phyloP scores from a whole-genome alignment of 2,888 invertebrate genomes.

The Patella pellucida region DNA sequence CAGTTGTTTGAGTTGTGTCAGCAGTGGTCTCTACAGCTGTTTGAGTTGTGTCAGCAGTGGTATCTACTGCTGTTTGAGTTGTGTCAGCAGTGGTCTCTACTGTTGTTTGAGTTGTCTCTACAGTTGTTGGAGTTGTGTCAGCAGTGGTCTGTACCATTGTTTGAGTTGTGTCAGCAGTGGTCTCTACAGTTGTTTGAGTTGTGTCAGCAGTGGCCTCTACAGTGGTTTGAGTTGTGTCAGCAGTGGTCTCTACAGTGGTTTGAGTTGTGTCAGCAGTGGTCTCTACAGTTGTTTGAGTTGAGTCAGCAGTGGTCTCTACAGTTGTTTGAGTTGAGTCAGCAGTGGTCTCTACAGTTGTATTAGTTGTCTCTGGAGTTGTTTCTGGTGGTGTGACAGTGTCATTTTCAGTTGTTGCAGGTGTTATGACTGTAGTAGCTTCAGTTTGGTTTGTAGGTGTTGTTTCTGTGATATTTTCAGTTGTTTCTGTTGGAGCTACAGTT shows the following conservation, averaged over 20 bases:
- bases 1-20: not conserved
- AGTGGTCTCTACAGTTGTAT: not conserved
- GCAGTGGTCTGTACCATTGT: not conserved
- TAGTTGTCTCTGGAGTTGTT: slow-evolving; percentile 4
- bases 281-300: too few species aligned
- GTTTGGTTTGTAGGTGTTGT: slow-evolving; percentile 14
- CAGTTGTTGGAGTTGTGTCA: not conserved
- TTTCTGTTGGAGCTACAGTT: slow-evolving; percentile 15
- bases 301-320: too few species aligned
- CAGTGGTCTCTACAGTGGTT: not conserved
- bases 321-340: too few species aligned
- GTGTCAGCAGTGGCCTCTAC: slow-evolving; percentile 1
- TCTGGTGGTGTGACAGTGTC: not conserved
- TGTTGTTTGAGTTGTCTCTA: too few species aligned
- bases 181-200: not conserved
- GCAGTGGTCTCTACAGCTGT: not conserved
- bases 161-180: not conserved
- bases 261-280: not conserved
- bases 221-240: not conserved
- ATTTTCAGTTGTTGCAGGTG: slow-evolving; percentile 3
- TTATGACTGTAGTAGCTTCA: slow-evolving; percentile 3
- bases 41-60: not conserved
- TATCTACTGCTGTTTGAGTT: too few species aligned
- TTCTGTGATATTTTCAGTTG: slow-evolving; percentile 15
- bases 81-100: too few species aligned